Evolutionary conservation across 2,888 invertebrate species (phyloP).

Genomic region (Conomelus anceps): DNA sequence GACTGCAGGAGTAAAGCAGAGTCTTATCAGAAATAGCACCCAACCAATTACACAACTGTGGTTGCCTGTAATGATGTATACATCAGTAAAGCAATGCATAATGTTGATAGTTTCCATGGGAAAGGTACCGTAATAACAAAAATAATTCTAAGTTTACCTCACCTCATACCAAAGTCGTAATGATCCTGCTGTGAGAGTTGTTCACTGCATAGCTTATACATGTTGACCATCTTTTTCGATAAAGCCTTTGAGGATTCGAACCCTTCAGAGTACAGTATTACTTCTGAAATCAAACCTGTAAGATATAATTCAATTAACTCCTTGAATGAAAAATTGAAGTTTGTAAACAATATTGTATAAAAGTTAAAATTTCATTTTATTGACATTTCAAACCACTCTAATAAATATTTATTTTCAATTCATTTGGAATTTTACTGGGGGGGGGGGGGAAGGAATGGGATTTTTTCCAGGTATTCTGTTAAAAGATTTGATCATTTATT

Average conservation of each 20-base stretch:
- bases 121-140: not conserved
- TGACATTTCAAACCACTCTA: not conserved
- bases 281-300: constrained; percentile 76
- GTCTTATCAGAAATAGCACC: no score
- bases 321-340: not conserved
- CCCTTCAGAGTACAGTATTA: constrained; percentile 87
- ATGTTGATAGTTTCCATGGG: no score
- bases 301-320: not conserved
- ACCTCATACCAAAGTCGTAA: constrained; percentile 84
- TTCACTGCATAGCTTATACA: constrained; percentile 87
- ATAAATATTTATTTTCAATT: no score
- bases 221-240: constrained; percentile 87
- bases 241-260: constrained; percentile 80
- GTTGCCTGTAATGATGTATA: no score
- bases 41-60: no score
- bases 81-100: no score
- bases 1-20: no score
- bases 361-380: not conserved
- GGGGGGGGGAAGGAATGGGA: no score
- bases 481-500: no score
- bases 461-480: no score
- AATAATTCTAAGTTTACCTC: not conserved
- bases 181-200: constrained; percentile 88
- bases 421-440: no score
- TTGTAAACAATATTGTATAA: no score